Base-by-base conservation (phyloP, 2,888 invertebrate genomes). In the Rhingia rostrata region DNA sequence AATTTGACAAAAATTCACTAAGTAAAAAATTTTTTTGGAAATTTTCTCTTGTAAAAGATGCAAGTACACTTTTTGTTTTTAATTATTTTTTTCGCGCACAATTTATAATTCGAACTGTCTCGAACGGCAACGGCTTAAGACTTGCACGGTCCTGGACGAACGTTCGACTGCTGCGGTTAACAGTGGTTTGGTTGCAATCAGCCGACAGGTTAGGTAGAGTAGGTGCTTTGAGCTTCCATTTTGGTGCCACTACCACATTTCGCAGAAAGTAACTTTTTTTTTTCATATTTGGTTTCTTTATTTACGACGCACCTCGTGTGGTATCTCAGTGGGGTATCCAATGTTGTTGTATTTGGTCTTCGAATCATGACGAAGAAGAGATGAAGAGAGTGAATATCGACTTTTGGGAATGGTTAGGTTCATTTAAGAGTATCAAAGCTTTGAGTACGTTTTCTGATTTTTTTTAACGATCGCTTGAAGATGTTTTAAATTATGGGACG, bases 111-210 rank as follows among this genome's bases (percentile, higher is more conserved):
- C 54, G 41, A 70, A 45, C 32, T 69, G 51, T 35, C 22, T 22
- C 22, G 32, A 72, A 54, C 33, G 56, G 41, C 63, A 43, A 53
- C 41, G 58, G 33, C 12, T 69, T 12, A 14, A 51, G 14, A 56
- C 35, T 66, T 77, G 49, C 77, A 67, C 78, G 72, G 58, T 69
- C 69, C 73, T 83, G 67, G 37, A 79, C 73, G 83, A 74, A 83
- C 79, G 73, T 79, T 83, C 83, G 60, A 79, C 69, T 69, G 41
- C 79, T 79, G 69, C 83, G 83, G 73, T 58, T 79, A 47, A 79
- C 39, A 79, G 69, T 69, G 83, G 51, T 83, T 83, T 83, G 79
- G 63, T 63, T 73, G 69, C 73, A 54, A 61, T 79, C 83, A 73
- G 35, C 53, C 45, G 73, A 67, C 51, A 47, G 37, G 58, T 60